Conservation (phyloP, 2,113 vertebrate genomes). For the Dromaius novaehollandiae region DNA sequence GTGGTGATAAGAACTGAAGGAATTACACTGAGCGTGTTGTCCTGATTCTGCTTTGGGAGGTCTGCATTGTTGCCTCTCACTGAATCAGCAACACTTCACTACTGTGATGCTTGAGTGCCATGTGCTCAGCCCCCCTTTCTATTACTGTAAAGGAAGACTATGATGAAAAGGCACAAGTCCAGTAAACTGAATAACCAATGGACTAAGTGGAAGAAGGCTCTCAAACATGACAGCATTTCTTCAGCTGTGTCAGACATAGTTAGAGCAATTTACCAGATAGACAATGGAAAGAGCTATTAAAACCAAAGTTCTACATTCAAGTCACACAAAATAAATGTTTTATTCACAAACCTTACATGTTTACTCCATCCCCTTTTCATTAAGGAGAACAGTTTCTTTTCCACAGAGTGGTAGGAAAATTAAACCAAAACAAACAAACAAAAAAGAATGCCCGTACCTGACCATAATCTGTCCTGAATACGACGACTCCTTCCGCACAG, state of each 20-base stretch:
- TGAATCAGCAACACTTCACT: neutral
- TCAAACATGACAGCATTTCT: neutral
- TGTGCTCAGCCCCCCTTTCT: neutral
- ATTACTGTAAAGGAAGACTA: neutral
- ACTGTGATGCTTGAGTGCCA: rapidly evolving
- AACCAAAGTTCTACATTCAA: neutral
- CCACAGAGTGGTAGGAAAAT: neutral
- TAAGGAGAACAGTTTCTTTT: neutral
- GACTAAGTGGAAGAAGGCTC: neutral
- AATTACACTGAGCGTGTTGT: neutral
- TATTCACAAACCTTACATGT: neutral
- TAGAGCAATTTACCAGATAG: rapidly evolving
- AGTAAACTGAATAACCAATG: neutral
- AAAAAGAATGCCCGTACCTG: conserved; percentile 76
- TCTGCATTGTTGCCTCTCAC: neutral
- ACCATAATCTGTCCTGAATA: conserved; percentile 90
- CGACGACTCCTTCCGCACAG: conserved; percentile 88
- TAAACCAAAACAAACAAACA: neutral
- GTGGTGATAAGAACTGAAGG: neutral
- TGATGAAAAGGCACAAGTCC: neutral
- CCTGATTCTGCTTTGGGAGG: neutral
- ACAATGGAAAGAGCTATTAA: neutral
- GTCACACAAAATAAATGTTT: neutral
- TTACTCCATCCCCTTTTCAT: neutral
- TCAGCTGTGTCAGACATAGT: neutral